Evolutionary conservation across 1,140 invertebrate genomes (phyloP).

Genomic region (Condylostylus longicornis): DNA sequence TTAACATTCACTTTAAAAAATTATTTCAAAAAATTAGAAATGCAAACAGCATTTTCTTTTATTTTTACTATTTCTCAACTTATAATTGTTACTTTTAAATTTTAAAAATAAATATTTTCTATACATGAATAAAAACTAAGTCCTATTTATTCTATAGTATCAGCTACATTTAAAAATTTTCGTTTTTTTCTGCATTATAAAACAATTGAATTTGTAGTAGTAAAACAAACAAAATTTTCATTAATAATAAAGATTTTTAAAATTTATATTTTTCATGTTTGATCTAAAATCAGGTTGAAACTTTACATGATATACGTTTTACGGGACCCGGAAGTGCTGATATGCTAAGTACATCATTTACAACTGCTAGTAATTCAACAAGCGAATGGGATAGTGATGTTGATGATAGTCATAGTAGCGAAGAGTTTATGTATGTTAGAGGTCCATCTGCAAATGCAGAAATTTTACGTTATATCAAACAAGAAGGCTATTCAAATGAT

Average conservation of each 20-base stretch:
- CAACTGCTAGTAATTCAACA: neutral
- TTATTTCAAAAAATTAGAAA: no score
- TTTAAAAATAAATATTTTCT: no score
- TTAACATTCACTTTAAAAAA: no score
- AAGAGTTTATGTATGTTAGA: slow-evolving; percentile 8
- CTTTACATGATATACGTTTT: neutral
- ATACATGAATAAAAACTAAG: no score
- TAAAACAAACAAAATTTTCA: neutral
- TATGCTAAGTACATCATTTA: no score
- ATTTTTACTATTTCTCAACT: no score
- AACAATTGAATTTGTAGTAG: no score
- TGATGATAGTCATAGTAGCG: slow-evolving; percentile 7
- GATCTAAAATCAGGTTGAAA: neutral
- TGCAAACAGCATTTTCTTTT: no score
- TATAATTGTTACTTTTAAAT: no score
- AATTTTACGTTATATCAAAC: neutral
- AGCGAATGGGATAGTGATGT: slow-evolving; percentile 7
- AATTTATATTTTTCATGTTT: neutral
- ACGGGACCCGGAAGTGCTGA: neutral
- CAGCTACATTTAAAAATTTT: no score
- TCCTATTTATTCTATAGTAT: no score
- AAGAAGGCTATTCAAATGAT: neutral
- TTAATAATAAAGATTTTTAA: neutral
- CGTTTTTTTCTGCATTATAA: no score
- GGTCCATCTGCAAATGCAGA: neutral